Evolutionary conservation across 2,888 invertebrate species (phyloP), one percentile per base, ranked within the genome.

Genomic region (Polylopha cassiicola): DNA sequence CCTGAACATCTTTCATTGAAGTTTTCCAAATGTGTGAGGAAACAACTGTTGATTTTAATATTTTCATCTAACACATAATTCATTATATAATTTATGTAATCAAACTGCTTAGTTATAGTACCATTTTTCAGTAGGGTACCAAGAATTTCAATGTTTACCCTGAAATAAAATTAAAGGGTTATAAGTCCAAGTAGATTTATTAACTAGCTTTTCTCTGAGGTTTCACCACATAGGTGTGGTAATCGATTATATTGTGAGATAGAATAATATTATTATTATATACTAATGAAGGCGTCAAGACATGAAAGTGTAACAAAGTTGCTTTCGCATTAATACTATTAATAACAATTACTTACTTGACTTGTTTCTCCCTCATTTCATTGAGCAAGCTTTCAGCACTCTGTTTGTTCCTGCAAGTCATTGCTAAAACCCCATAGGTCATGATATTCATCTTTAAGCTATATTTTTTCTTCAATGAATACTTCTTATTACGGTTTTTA

Each of bases 381-480:
- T 79, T 66, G 0, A 97, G 61, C 4, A 97, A 81, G 50, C 89
- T 79, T 30, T 85, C 69, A 3, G 92, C 93, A 54, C 89, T 87
- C 16, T 87, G 81, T 50, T 87, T 84, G 3, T 86, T 89, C 43
- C 73, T 79, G 68, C 97, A 97, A 6, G 93, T 89, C 57, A 96
- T 73, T 0, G 97, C 92, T 43, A 98, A 72, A 1, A 93, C 90
- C 23, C 96, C 97, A 81, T 93, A 98, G 0, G 97, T 97, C 54
- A 94, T 87, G 51, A 95, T 87, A 71, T 96, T 90, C 0, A 92
- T 90, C 47, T 79, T 75, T 13, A 93, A 65, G 36, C 73, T 70
- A 2, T 77, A 51, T 46, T 80, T 80, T 53, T 88, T 79, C 28
- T 80, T 77, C 10, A 66, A 47, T 10, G 69, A 68, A 50, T 71